Percentiles rank a stretch among this genome's conserved stretches.
Evolutionary conservation across 1,140 invertebrate genomes (phyloP).

Genomic region (Tetramorium parvispinum): DNA sequence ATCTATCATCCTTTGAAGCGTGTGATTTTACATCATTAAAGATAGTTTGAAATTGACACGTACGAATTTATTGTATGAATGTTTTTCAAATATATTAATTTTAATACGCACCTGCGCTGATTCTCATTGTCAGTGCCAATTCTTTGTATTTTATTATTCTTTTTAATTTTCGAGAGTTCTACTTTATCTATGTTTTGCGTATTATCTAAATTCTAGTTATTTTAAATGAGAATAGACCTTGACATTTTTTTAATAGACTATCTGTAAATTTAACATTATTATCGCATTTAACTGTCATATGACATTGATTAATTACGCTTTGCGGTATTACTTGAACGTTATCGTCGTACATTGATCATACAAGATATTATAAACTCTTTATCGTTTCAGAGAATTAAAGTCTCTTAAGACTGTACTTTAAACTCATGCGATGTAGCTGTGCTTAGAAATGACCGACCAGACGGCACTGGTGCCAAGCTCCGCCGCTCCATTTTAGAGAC

Average conservation of each 20-base stretch:
- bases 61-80: too few relatives aligned
- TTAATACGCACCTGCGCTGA: too few relatives aligned
- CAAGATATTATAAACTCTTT: not conserved
- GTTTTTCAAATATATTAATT: too few relatives aligned
- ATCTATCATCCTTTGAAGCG: too few relatives aligned
- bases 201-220: not conserved
- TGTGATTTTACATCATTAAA: too few relatives aligned
- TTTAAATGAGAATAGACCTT: not conserved
- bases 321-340: constrained; percentile 5
- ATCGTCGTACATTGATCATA: not conserved
- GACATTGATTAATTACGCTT: not conserved
- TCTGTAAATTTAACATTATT: not conserved
- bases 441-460: constrained; percentile 12
- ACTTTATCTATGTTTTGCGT: too few relatives aligned
- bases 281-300: not conserved
- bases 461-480: constrained; percentile 34
- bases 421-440: not conserved
- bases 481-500: constrained; percentile 40
- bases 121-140: too few relatives aligned
- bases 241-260: not conserved
- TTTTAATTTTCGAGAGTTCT: too few relatives aligned
- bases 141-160: too few relatives aligned
- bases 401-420: constrained; percentile 1
- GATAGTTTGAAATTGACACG: too few relatives aligned
- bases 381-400: not conserved